These are phyloP conservation scores for Mesocentrotus franciscanus DNA, from an alignment of 53 echinoderm and acorn worm genomes.

Conservation along the genomic window DNA sequence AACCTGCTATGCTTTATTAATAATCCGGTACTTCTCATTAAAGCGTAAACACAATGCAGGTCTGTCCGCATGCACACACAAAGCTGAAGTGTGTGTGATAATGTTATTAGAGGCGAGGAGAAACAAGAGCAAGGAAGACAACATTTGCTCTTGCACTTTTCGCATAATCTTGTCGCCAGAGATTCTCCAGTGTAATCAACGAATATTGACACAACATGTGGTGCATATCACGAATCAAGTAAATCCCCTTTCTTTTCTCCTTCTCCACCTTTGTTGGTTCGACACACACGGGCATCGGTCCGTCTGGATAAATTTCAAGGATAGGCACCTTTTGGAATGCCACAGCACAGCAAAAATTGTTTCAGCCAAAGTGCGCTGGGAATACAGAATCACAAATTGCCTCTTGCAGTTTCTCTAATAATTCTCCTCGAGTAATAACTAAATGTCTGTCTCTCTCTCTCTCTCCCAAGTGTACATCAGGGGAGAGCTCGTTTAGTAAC, in stretches of 20 bases:
- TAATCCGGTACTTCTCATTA: slow-evolving; percentile 38
- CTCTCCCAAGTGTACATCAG: slow-evolving; percentile 13
- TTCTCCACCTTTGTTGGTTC: slow-evolving; percentile 14
- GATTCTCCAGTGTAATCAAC: slow-evolving; percentile 65
- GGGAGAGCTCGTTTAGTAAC: background rate
- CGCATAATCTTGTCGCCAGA: slow-evolving; percentile 57
- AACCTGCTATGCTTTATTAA: slow-evolving; percentile 54
- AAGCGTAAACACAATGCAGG: slow-evolving; percentile 31
- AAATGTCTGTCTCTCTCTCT: slow-evolving; percentile 26
- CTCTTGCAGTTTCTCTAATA: slow-evolving; percentile 6
- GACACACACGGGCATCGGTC: slow-evolving; percentile 26
- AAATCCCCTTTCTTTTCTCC: background rate
- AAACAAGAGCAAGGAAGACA: slow-evolving; percentile 9
- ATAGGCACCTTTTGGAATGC: slow-evolving; percentile 31
- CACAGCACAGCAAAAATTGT: slow-evolving; percentile 44
- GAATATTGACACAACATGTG: slow-evolving; percentile 70
- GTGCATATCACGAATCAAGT: slow-evolving; percentile 54
- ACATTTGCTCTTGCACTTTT: slow-evolving; percentile 65
- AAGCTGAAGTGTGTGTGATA: slow-evolving; percentile 36
- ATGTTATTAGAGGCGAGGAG: slow-evolving; percentile 52
- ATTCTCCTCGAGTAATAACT: slow-evolving; percentile 30
- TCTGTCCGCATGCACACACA: background rate
- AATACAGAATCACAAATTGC: slow-evolving; percentile 25
- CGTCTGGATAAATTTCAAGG: slow-evolving; percentile 9
- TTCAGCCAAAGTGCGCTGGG: slow-evolving; percentile 1